Evolutionary conservation across 2,888 invertebrate genomes (phyloP).

Genomic region (Melanostoma scalare): DNA sequence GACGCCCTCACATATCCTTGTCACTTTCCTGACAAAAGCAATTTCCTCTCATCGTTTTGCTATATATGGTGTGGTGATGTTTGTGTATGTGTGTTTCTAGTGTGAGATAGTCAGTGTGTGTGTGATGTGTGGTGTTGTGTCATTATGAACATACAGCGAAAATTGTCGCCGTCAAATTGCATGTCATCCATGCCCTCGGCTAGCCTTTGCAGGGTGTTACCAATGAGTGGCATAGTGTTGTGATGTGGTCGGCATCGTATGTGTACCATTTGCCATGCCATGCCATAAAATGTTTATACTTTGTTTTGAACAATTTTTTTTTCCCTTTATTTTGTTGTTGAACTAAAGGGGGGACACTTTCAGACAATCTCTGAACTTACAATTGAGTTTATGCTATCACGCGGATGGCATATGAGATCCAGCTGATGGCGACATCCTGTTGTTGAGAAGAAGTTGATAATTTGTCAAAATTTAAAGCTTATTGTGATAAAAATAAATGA

Average conservation of each 20-base stretch:
- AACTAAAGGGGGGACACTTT: constrained; percentile 1
- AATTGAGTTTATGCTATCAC: constrained; percentile 23
- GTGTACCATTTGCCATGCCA: not conserved
- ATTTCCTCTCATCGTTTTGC: constrained; percentile 61
- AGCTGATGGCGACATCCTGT: constrained; percentile 45
- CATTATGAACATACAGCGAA: constrained; percentile 54
- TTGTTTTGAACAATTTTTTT: not conserved
- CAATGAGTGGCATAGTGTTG: constrained; percentile 53
- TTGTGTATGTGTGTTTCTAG: not conserved
- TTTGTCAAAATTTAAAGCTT: constrained; percentile 20
- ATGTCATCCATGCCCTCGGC: constrained; percentile 57
- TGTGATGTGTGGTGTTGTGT: constrained; percentile 26
- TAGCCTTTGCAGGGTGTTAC: constrained; percentile 48
- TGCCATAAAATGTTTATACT: constrained; percentile 12
- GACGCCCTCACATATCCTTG: constrained; percentile 52
- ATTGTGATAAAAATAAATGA: too few species aligned
- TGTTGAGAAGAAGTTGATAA: constrained; percentile 35
- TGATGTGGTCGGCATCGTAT: constrained; percentile 38
- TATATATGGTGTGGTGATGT: constrained; percentile 2
- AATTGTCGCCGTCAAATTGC: constrained; percentile 69
- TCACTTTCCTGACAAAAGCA: constrained; percentile 66
- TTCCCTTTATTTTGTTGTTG: not conserved
- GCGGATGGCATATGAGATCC: constrained; percentile 19
- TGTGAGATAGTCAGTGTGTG: not conserved
- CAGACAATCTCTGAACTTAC: constrained; percentile 49